Conservation (phyloP, 2,797 vertebrate species). For the Florisuga fusca region DNA sequence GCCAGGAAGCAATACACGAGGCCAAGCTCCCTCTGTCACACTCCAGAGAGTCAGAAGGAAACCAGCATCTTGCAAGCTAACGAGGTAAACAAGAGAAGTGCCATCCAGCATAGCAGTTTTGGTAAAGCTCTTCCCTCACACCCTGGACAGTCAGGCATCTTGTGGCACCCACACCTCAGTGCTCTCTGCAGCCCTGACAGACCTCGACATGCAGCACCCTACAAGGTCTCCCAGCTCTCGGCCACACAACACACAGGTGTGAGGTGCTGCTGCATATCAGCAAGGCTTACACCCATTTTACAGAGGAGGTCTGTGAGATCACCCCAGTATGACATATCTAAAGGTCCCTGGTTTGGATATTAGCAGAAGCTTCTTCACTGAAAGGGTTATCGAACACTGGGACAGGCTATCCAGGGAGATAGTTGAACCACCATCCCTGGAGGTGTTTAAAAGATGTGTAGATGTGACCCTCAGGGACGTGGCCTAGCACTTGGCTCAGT, state of each 20-base stretch:
- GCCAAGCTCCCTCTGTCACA: not conserved
- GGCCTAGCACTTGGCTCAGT: no score
- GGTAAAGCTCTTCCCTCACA: not conserved
- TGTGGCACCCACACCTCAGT: not conserved
- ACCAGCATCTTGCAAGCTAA: not conserved
- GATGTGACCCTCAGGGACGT: no score
- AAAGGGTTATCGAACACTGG: no score
- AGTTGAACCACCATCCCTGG: no score
- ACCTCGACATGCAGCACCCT: fast-evolving
- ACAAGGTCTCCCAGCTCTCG: fast-evolving
- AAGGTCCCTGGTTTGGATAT: no score
- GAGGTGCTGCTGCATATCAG: not conserved
- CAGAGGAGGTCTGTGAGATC: not conserved
- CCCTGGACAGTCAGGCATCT: not conserved
- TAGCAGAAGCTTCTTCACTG: no score
- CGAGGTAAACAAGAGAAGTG: not conserved
- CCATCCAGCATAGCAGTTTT: not conserved
- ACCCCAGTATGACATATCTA: no score
- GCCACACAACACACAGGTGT: not conserved
- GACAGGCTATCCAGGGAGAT: no score
- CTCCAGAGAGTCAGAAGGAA: not conserved
- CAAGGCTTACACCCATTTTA: not conserved
- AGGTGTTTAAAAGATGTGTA: no score
- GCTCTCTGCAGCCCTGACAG: not conserved
- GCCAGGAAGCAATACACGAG: not conserved